These are phyloP conservation scores for Ctenopoma multispine DNA, from an alignment of 2,797 vertebrate genomes.

Conservation along the genomic window DNA sequence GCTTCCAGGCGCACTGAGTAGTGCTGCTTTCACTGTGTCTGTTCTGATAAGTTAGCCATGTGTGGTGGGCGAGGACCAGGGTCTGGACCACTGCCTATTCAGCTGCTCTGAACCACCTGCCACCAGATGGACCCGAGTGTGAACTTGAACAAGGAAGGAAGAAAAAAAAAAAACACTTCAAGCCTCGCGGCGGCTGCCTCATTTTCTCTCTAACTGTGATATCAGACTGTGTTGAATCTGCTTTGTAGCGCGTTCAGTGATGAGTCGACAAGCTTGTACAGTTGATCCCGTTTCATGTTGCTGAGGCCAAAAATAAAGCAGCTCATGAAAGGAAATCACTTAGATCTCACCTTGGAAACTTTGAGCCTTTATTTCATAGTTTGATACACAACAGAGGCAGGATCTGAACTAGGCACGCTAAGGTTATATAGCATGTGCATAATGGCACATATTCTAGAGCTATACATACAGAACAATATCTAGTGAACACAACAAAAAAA, in stretches of 20 bases:
- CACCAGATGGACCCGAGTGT: constrained; percentile 59
- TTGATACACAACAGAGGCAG: no score
- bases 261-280: constrained; percentile 21
- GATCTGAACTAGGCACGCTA: no score
- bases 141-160: constrained; percentile 63
- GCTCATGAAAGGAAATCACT: constrained; percentile 9
- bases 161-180: constrained; percentile 33
- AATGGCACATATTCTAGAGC: no score
- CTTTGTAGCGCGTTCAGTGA: background rate
- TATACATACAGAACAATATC: background rate
- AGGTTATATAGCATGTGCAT: no score
- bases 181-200: constrained; percentile 31
- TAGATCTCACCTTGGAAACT: background rate
- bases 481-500: background rate
- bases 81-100: constrained; percentile 69
- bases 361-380: no score
- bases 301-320: constrained; percentile 36
- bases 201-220: constrained; percentile 49
- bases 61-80: constrained; percentile 71
- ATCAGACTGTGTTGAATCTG: constrained; percentile 27
- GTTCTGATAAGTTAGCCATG: constrained; percentile 82
- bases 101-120: constrained; percentile 74
- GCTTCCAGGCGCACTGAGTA: constrained; percentile 75
- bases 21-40: constrained; percentile 61
- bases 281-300: background rate